These are phyloP conservation scores for Megaceryle torquata DNA, from an alignment of 2,113 vertebrate genomes.

Conservation along the genomic window DNA sequence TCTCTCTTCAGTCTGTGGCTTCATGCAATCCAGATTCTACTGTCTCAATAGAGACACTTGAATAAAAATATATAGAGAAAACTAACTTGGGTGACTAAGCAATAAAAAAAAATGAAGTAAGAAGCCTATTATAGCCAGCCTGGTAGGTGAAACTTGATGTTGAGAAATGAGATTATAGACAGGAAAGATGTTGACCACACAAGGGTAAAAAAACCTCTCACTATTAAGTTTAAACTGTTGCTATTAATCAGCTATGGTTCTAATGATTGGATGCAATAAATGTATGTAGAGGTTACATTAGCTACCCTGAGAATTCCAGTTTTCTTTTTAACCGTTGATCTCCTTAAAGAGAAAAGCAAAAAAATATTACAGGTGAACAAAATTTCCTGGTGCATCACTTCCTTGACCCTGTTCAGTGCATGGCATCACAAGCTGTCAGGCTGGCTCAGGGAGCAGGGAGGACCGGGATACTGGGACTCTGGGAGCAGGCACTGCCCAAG, in stretches of 20 bases:
- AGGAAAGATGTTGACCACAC: not conserved
- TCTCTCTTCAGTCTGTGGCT: not conserved
- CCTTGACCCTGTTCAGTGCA: not conserved
- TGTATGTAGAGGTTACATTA: not conserved
- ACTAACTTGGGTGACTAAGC: not conserved
- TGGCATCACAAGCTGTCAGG: not conserved
- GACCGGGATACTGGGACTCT: not conserved
- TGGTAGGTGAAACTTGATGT: not conserved
- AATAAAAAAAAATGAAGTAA: not conserved
- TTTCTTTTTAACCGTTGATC: not conserved
- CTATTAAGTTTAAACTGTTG: not conserved
- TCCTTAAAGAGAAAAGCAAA: not conserved
- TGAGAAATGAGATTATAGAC: not conserved
- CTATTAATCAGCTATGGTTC: slow-evolving; percentile 1
- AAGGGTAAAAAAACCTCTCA: not conserved
- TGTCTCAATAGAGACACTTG: not conserved
- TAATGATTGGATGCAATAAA: not conserved
- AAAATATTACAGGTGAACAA: not conserved
- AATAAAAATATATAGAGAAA: not conserved
- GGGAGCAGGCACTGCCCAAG: not conserved
- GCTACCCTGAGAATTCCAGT: not conserved
- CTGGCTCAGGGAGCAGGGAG: not conserved
- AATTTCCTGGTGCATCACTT: not conserved
- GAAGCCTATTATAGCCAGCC: not conserved
- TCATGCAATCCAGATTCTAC: not conserved